Percentiles rank a stretch among this genome's conserved stretches.
These are phyloP conservation scores for Galagoides demidoff DNA, from an alignment of 2,797 vertebrate genomes.

Conservation along the genomic window DNA sequence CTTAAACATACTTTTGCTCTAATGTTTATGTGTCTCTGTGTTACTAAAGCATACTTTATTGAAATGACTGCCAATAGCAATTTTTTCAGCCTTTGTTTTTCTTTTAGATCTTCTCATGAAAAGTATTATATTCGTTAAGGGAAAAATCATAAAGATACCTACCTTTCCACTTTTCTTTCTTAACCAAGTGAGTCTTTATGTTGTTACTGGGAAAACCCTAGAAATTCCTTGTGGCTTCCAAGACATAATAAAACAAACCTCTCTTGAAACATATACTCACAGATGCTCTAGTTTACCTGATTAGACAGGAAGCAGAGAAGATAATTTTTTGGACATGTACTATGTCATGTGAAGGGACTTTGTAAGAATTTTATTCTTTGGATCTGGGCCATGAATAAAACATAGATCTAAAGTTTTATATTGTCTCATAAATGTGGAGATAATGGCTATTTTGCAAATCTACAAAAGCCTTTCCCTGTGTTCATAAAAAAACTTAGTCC, in stretches of 20 bases:
- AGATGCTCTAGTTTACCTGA: background rate
- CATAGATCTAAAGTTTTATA: conserved; percentile 14
- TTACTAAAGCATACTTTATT: conserved; percentile 61
- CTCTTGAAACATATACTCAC: conserved; percentile 57
- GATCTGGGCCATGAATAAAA: conserved; percentile 34
- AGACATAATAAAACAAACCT: conserved; percentile 69
- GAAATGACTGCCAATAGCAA: conserved; percentile 65
- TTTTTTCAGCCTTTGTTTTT: conserved; percentile 70
- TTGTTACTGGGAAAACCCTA: conserved; percentile 79
- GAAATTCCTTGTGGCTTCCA: conserved; percentile 77
- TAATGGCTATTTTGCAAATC: conserved; percentile 13
- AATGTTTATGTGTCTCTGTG: conserved; percentile 68
- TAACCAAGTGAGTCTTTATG: conserved; percentile 67
- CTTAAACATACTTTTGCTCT: conserved; percentile 71
- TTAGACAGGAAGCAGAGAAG: conserved; percentile 1
- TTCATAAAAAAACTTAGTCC: background rate
- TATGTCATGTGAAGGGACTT: background rate
- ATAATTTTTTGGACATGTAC: background rate
- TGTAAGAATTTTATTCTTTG: conserved; percentile 39
- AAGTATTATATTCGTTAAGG: conserved; percentile 63
- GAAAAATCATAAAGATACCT: conserved; percentile 40
- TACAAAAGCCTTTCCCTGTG: background rate
- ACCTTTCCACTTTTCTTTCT: background rate
- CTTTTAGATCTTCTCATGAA: conserved; percentile 78
- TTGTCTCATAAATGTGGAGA: background rate